These are phyloP conservation scores for Darevskia mixta DNA, from an alignment of 2,797 vertebrate genomes.

Conservation along the genomic window DNA sequence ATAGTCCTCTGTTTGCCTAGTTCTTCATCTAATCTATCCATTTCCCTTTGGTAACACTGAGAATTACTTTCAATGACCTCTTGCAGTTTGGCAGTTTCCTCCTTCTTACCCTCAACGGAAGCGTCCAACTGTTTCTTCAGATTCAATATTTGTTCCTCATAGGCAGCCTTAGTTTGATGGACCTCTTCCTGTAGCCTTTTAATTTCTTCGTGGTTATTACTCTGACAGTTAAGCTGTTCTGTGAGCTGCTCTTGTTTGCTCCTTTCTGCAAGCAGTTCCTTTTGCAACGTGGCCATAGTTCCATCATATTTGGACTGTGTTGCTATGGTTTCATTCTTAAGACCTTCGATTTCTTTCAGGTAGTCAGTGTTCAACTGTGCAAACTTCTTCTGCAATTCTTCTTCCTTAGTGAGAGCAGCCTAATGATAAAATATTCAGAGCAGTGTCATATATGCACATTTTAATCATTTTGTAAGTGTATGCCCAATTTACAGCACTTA, in stretches of 20 bases:
- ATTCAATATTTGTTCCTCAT: constrained; percentile 81
- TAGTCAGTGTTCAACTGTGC: constrained; percentile 77
- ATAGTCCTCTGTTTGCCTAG: constrained; percentile 77
- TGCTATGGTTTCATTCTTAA: constrained; percentile 80
- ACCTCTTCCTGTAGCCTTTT: constrained; percentile 75
- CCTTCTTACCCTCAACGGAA: constrained; percentile 74
- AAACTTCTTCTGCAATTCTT: constrained; percentile 80
- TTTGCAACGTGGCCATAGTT: constrained; percentile 82
- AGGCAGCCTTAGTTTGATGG: constrained; percentile 72
- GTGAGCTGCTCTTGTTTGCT: constrained; percentile 77
- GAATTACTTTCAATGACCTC: constrained; percentile 82
- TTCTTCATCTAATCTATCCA: constrained; percentile 86
- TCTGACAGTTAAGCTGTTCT: constrained; percentile 77
- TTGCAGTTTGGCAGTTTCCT: constrained; percentile 79
- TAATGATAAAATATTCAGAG: constrained; percentile 72
- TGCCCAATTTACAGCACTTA: neutral
- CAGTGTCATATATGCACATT: constrained; percentile 43
- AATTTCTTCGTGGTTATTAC: constrained; percentile 72
- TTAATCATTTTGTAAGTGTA: neutral
- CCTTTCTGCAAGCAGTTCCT: constrained; percentile 78
- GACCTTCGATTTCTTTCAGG: constrained; percentile 78
- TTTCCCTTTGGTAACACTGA: constrained; percentile 83
- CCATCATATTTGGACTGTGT: constrained; percentile 81
- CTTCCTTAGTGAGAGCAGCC: constrained; percentile 78
- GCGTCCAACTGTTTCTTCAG: constrained; percentile 82